phyloP scores from a whole-genome alignment of 1,140 invertebrate genomes.

The Trichonephila clavipes region DNA sequence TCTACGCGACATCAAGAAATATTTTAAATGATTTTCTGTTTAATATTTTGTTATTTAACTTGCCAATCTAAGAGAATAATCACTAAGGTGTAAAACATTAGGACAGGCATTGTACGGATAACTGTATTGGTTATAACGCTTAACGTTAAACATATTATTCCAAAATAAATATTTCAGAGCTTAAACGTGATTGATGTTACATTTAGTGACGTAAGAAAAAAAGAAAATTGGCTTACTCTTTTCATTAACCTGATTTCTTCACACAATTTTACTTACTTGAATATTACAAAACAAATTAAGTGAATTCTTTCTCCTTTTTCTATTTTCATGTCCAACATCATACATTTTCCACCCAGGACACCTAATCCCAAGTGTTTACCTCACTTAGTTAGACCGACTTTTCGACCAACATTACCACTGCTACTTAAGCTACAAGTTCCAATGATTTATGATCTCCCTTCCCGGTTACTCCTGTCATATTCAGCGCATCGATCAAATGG shows the following conservation, averaged over 20 bases:
- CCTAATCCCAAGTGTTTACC: slow-evolving; percentile 57
- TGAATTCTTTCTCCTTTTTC: not conserved
- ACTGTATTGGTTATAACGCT: too few species aligned
- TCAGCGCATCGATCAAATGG: slow-evolving; percentile 58
- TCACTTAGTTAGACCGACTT: slow-evolving; percentile 11
- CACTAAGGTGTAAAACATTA: too few species aligned
- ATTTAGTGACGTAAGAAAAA: not conserved
- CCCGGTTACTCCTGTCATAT: slow-evolving; percentile 50
- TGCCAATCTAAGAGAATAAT: too few species aligned
- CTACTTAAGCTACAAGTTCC: slow-evolving; percentile 34
- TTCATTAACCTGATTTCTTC: not conserved
- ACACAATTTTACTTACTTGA: not conserved
- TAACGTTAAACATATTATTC: too few species aligned
- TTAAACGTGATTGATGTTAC: too few species aligned
- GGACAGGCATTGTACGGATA: too few species aligned
- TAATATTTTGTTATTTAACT: too few species aligned
- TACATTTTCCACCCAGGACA: not conserved
- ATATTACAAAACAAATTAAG: not conserved
- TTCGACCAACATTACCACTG: not conserved
- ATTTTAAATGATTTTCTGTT: too few species aligned
- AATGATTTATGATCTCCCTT: slow-evolving; percentile 48
- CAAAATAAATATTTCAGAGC: too few species aligned
- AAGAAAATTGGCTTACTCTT: not conserved
- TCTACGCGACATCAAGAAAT: too few species aligned
- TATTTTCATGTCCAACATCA: not conserved